Conservation (phyloP, 2,888 invertebrate genomes). For the Norana najaformis region DNA sequence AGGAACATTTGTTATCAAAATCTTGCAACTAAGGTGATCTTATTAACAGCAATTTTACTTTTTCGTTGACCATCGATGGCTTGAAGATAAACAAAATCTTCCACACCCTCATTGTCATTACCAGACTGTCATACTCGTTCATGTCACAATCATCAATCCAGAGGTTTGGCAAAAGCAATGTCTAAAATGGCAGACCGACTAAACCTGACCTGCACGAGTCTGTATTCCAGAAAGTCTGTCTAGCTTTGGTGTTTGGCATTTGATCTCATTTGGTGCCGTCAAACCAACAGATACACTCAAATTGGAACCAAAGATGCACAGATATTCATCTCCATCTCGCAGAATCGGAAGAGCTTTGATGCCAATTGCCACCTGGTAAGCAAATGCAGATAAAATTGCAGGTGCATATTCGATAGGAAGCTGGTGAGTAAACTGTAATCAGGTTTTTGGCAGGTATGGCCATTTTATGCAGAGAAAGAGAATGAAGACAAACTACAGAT, state of each 20-base stretch:
- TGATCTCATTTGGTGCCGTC: conserved; percentile 31
- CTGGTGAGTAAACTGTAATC: not conserved
- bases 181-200: not conserved
- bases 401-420: not conserved
- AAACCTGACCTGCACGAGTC: not conserved
- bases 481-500: not conserved
- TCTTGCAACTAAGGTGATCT: not conserved
- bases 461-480: not conserved
- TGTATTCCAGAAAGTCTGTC: not conserved
- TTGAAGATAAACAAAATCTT: not conserved
- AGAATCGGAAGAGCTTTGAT: conserved; percentile 35
- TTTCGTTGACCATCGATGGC: not conserved
- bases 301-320: conserved; percentile 30
- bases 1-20: not conserved
- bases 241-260: conserved; percentile 34
- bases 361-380: conserved; percentile 34
- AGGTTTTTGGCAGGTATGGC: not conserved
- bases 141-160: not conserved
- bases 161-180: not conserved
- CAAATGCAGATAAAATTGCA: not conserved
- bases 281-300: conserved; percentile 1
- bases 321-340: conserved; percentile 27
- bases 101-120: not conserved
- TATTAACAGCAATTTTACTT: not conserved
- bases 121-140: not conserved